These are phyloP conservation scores for honey bee (Apis mellifera) DNA, from an alignment of 1,140 invertebrate species.

Conservation along the genomic window Amel_HAv3.1 CM009943.2:294501-295000, in stretches of 20 bases:
- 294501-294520: background rate
- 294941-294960: background rate
- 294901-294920: background rate
- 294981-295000: constrained; percentile 12
- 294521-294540: too few relatives aligned
- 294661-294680: background rate
- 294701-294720: background rate
- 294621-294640: background rate
- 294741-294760: background rate
- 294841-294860: constrained; percentile 12
- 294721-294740: constrained; percentile 1
- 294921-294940: background rate
- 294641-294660: constrained; percentile 2
- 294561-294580: too few relatives aligned
- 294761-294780: background rate
- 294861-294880: background rate
- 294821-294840: background rate
- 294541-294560: too few relatives aligned
- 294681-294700: background rate
- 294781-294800: background rate
- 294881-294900: background rate
- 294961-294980: constrained; percentile 3
- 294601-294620: background rate
- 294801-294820: background rate
- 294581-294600: too few relatives aligned